Percentiles rank a stretch among this genome's conserved stretches.
phyloP scores from a whole-genome alignment of 1,140 invertebrate genomes.

The Palaemon carinicauda region DNA sequence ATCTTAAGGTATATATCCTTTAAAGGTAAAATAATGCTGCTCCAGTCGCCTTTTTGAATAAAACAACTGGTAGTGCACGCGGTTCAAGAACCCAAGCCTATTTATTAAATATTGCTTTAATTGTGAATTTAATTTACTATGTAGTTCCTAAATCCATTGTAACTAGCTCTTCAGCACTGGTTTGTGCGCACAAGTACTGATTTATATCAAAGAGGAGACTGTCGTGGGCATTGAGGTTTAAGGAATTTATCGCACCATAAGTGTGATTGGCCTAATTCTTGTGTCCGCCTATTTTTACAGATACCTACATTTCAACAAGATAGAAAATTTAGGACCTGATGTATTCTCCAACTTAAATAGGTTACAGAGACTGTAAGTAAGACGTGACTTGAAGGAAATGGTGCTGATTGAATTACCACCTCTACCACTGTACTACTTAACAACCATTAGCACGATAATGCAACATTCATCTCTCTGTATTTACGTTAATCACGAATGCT shows the following conservation, averaged over 20 bases:
- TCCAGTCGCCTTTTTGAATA: neutral
- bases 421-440: neutral
- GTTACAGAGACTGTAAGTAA: constrained; percentile 53
- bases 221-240: no score
- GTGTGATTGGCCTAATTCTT: constrained; percentile 24
- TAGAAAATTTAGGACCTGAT: constrained; percentile 44
- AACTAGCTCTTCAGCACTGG: no score
- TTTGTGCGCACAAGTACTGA: no score
- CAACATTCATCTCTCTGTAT: no score
- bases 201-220: no score
- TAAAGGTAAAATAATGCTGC: neutral
- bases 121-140: no score
- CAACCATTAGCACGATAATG: no score
- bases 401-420: constrained; percentile 13
- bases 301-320: constrained; percentile 56
- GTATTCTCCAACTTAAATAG: constrained; percentile 54
- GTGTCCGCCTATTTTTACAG: constrained; percentile 42
- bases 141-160: no score
- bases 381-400: neutral
- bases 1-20: neutral
- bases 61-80: neutral
- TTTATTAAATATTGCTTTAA: no score
- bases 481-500: no score
- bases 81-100: neutral
- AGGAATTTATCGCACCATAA: neutral